Base-by-base conservation (phyloP, 2,888 invertebrate species). In the Trissolcus brochymenae region DNA sequence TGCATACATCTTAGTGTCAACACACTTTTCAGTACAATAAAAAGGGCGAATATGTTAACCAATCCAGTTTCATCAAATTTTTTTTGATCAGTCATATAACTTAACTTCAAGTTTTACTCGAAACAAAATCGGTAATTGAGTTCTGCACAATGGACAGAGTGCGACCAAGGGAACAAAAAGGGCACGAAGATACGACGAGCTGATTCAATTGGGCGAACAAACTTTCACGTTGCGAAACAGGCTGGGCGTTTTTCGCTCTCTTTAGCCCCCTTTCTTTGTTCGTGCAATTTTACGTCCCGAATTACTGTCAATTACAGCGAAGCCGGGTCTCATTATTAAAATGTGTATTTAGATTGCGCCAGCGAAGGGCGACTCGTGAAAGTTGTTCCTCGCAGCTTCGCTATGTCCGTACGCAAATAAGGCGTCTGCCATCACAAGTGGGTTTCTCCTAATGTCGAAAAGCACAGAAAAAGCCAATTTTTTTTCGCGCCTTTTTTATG, bases 401-500 rank as follows among this genome's bases (percentile, higher is more conserved):
- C 17, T 43, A 21, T 51, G 35, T 50, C n/a, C 50, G 46, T 60
- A 17, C 19, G 11, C 11, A 51, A 16, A 51, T 51, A 14, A 64
- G 54, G 54, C 54, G 25, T 19, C 21, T 41, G 2, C 50, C 19
- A 50, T 17, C 61, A 1, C 49, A 1, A 21, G 16, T 57, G 51
- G 56, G 71, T 71, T 64, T 71, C 71, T 64, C 71, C 71, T 71
- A 71, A 71, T 71, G 57, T 71, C 53, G 53, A 64, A 71, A 71
- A 71, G 35, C 35, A 14, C 57, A 57, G 51, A 51, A 60, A 64
- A 62, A 71, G 54, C 57, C 40, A 61, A 46, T 62, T 57, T 56
- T 64, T 43, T 53, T 19, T 14, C 40, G 35, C 35, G 14, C 17
- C 11, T 29, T 70, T 55, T 56, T 50, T 54, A 57, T 54, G 50